Percentiles rank a stretch among this genome's conserved stretches.
These are phyloP conservation scores for Umimayanthus chanpuru DNA, from an alignment of 92 coral and sea anemone genomes.

Conservation along the genomic window DNA sequence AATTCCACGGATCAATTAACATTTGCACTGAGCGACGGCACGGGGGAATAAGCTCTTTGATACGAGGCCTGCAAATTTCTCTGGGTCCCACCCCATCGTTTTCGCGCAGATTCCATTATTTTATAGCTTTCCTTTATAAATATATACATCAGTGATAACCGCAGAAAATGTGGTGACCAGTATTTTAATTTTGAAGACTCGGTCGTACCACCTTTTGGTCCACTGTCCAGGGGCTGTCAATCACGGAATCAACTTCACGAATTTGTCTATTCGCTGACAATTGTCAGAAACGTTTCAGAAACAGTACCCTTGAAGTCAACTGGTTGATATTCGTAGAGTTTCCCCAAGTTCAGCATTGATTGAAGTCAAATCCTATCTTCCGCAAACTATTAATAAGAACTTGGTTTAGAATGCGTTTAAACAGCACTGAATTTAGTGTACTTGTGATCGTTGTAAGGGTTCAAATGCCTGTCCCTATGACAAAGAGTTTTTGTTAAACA, in stretches of 20 bases:
- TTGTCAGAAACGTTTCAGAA: background rate
- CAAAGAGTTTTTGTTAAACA: slow-evolving; percentile 65
- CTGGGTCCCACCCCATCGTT: background rate
- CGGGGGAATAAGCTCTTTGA: background rate
- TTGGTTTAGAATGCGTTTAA: background rate
- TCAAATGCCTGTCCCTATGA: slow-evolving; percentile 34
- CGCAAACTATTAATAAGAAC: too few relatives aligned
- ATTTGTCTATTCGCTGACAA: too few relatives aligned
- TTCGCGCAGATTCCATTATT: background rate
- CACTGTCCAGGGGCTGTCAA: background rate
- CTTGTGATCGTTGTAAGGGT: slow-evolving; percentile 16
- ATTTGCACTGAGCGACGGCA: background rate
- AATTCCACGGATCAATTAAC: background rate
- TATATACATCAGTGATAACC: background rate
- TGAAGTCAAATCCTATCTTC: too few relatives aligned
- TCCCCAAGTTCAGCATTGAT: too few relatives aligned
- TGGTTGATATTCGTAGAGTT: background rate
- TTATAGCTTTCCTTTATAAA: background rate
- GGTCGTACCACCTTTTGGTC: background rate
- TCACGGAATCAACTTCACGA: background rate
- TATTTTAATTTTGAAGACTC: background rate
- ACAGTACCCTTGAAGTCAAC: background rate
- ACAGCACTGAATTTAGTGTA: slow-evolving; percentile 27
- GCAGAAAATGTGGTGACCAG: background rate
- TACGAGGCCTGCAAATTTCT: background rate